phyloP scores from a whole-genome alignment of 35 echinoderm and acorn worm genomes.

The Hemicentrotus pulcherrimus region DNA sequence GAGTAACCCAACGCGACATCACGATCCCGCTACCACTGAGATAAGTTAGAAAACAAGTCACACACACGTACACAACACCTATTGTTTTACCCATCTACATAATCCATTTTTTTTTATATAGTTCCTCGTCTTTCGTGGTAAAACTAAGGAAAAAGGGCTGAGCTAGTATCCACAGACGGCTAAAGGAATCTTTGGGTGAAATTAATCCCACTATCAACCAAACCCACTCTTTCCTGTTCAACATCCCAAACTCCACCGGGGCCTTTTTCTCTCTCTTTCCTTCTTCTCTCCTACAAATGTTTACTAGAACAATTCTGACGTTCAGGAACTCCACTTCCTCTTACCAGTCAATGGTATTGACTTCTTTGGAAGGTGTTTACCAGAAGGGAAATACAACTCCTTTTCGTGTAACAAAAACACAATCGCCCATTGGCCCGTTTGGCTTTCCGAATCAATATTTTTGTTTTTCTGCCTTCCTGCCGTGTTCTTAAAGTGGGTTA shows the following conservation, averaged over 20 bases:
- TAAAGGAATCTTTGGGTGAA: not conserved
- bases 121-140: slow-evolving; percentile 16
- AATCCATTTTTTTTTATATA: not conserved
- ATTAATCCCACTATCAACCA: slow-evolving; percentile 3
- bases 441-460: not conserved
- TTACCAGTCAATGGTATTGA: not conserved
- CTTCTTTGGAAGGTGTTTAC: not conserved
- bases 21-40: not conserved
- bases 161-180: not conserved
- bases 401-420: not conserved
- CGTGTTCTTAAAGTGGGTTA: not conserved
- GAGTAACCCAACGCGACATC: not conserved
- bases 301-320: slow-evolving; percentile 11
- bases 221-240: slow-evolving; percentile 35
- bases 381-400: not conserved
- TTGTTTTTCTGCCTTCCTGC: not conserved
- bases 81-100: slow-evolving; percentile 31
- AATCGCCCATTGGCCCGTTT: not conserved
- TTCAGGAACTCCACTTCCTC: slow-evolving; percentile 41
- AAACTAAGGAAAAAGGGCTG: slow-evolving; percentile 9
- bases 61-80: slow-evolving; percentile 23
- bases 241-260: not conserved
- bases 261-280: not conserved
- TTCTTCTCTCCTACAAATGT: not conserved
- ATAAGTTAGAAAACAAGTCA: slow-evolving; percentile 21